phyloP scores from a whole-genome alignment of 2,797 vertebrate genomes.

The Pagetopsis macropterus region DNA sequence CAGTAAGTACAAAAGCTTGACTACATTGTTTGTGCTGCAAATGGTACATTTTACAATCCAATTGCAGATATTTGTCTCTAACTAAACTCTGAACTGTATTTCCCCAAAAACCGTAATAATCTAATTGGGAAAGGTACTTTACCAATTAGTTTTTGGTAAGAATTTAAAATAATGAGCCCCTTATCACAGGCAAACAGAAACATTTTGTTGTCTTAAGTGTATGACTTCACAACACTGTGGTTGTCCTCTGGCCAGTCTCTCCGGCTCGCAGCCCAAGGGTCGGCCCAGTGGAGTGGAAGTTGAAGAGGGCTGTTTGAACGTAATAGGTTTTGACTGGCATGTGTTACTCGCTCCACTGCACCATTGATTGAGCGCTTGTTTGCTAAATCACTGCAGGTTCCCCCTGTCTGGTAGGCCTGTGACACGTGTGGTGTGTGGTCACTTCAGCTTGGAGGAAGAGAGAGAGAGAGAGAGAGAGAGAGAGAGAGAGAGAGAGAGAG shows the following conservation, averaged over 20 bases:
- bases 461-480: constrained; percentile 14
- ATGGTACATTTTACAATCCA: background rate
- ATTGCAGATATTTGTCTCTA: background rate
- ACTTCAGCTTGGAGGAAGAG: constrained; percentile 65
- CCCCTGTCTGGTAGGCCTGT: constrained; percentile 85
- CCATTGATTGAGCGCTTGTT: constrained; percentile 95
- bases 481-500: too few species aligned
- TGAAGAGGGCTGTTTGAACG: constrained; percentile 89
- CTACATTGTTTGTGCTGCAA: background rate
- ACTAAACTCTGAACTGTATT: background rate
- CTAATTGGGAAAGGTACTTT: background rate
- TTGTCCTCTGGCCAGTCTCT: constrained; percentile 83
- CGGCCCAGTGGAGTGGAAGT: constrained; percentile 89
- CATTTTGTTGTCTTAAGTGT: constrained; percentile 22
- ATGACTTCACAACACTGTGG: constrained; percentile 52
- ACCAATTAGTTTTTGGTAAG: background rate
- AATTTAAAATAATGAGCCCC: background rate
- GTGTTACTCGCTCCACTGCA: constrained; percentile 90
- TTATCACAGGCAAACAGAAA: background rate
- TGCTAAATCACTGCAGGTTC: constrained; percentile 94
- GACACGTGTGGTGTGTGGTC: constrained; percentile 86
- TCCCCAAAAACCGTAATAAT: background rate
- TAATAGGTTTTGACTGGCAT: constrained; percentile 97
- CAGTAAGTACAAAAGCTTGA: background rate
- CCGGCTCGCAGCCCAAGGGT: constrained; percentile 86